phyloP scores from a whole-genome alignment of 2,888 invertebrate genomes.

The Kuschelorhynchus macadamiae region DNA sequence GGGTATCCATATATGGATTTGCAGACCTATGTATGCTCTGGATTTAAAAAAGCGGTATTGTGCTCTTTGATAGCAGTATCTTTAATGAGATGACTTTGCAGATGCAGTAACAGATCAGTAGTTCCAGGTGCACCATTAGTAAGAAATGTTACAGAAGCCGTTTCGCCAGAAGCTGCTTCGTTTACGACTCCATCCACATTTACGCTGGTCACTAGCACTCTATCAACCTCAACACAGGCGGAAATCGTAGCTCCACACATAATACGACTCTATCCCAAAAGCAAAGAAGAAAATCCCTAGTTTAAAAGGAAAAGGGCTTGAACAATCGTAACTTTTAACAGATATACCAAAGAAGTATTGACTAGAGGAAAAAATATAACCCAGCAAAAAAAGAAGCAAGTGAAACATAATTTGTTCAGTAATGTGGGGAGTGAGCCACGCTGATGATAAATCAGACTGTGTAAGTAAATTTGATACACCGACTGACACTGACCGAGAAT shows the following conservation, averaged over 20 bases:
- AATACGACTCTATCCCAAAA: slow-evolving; percentile 12
- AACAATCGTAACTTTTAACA: slow-evolving; percentile 18
- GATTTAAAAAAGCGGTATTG: slow-evolving; percentile 14
- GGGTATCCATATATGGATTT: slow-evolving; percentile 22
- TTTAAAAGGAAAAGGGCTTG: slow-evolving; percentile 7
- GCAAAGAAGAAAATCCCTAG: slow-evolving; percentile 6
- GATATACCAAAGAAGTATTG: slow-evolving; percentile 16
- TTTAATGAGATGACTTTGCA: slow-evolving; percentile 16
- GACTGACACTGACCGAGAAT: background rate
- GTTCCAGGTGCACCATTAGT: background rate
- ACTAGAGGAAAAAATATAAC: slow-evolving; percentile 16
- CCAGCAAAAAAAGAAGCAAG: slow-evolving; percentile 16
- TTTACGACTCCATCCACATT: slow-evolving; percentile 12
- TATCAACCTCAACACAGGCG: slow-evolving; percentile 17
- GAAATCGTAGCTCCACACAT: slow-evolving; percentile 14
- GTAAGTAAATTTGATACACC: background rate
- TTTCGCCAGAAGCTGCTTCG: background rate
- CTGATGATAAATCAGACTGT: slow-evolving; percentile 11
- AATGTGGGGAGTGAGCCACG: slow-evolving; percentile 2
- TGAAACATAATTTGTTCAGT: slow-evolving; percentile 15
- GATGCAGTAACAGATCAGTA: background rate
- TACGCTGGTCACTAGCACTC: slow-evolving; percentile 15
- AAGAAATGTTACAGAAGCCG: slow-evolving; percentile 1
- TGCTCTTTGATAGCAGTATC: slow-evolving; percentile 15
- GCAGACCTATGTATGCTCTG: slow-evolving; percentile 13